Conservation (phyloP, 1,140 invertebrate species). For the Riptortus pedestris region DNA sequence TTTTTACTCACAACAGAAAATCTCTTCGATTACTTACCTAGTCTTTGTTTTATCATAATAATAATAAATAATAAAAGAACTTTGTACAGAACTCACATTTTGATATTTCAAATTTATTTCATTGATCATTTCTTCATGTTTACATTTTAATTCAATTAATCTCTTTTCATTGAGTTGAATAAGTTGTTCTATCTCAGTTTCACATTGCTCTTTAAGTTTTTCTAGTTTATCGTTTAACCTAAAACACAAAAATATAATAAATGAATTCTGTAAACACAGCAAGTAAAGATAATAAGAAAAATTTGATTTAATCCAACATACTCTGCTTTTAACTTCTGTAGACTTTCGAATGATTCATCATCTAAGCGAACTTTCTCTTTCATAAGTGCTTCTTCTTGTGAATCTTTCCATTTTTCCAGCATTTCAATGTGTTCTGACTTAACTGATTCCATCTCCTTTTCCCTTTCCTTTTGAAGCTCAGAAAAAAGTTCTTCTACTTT, state of each 20-base stretch:
- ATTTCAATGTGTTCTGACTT: conserved; percentile 12
- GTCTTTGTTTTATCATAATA: no score
- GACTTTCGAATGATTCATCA: conserved; percentile 12
- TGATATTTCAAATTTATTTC: conserved; percentile 19
- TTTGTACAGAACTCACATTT: not conserved
- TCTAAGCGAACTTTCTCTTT: conserved; percentile 20
- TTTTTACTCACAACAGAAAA: no score
- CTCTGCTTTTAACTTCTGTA: conserved; percentile 17
- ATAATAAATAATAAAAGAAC: no score
- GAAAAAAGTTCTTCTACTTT: conserved; percentile 13
- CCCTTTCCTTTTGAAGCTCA: conserved; percentile 21
- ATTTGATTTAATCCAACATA: conserved; percentile 2
- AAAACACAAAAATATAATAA: conserved; percentile 23
- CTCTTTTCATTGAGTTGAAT: conserved; percentile 8
- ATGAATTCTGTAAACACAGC: no score
- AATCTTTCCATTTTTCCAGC: conserved; percentile 23
- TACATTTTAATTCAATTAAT: conserved; percentile 18
- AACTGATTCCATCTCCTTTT: conserved; percentile 20
- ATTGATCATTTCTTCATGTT: conserved; percentile 14
- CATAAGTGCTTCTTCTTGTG: conserved; percentile 22
- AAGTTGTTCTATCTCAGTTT: not conserved
- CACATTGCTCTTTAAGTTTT: conserved; percentile 4
- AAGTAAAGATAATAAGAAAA: not conserved
- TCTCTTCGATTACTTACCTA: no score
- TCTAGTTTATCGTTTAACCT: conserved; percentile 22